Evolutionary conservation across 2,888 invertebrate species (phyloP).

Genomic region (Asteroscopus sphinx): DNA sequence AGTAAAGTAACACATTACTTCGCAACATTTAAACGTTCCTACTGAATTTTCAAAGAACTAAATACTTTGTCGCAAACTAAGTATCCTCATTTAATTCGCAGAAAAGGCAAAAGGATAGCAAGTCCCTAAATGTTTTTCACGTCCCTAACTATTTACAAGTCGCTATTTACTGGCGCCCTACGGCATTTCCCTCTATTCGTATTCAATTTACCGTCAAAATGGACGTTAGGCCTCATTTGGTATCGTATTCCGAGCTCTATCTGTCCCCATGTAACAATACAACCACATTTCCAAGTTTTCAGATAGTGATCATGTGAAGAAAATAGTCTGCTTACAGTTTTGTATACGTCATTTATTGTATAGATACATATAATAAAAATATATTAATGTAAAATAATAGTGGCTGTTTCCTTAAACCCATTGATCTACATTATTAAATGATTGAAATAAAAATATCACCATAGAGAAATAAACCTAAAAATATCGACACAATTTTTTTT

Average conservation of each 20-base stretch:
- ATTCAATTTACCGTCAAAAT: conserved; percentile 87
- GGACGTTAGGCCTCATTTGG: conserved; percentile 80
- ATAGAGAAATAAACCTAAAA: no score
- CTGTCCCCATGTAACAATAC: conserved; percentile 39
- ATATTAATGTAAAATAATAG: no score
- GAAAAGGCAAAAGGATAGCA: conserved; percentile 82
- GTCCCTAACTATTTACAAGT: conserved; percentile 84
- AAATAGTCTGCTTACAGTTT: conserved; percentile 3
- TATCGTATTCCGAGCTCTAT: conserved; percentile 68
- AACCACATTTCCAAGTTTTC: conserved; percentile 33
- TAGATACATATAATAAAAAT: no score
- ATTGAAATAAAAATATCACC: no score
- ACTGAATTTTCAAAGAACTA: conserved; percentile 29
- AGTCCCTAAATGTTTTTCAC: conserved; percentile 72
- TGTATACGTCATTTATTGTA: no score
- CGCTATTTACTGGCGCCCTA: conserved; percentile 77
- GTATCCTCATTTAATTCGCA: conserved; percentile 81
- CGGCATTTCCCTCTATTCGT: conserved; percentile 75
- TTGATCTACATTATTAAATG: no score
- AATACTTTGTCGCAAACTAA: conserved; percentile 59
- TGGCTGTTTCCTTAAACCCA: no score
- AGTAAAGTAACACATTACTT: conserved; percentile 2
- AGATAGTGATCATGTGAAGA: conserved; percentile 15
- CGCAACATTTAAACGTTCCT: conserved; percentile 23
- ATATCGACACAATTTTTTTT: no score